phyloP scores from a whole-genome alignment of 2,113 vertebrate species.

The Tor tambroides region DNA sequence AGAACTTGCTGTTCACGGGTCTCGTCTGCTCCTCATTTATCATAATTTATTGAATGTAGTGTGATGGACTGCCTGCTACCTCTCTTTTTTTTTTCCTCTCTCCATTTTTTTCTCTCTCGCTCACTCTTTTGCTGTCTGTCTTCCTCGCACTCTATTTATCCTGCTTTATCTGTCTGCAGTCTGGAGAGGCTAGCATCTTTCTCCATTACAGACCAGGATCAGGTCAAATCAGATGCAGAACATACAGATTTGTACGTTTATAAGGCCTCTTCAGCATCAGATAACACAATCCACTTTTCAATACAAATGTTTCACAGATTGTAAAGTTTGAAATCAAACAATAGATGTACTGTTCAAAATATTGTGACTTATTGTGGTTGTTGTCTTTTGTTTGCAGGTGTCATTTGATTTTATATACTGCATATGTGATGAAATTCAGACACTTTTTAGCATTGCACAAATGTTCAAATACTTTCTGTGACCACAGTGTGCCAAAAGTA shows the following conservation, averaged over 20 bases:
- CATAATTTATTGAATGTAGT: constrained; percentile 31
- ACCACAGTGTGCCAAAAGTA: background rate
- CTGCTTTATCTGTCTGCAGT: constrained; percentile 44
- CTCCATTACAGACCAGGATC: background rate
- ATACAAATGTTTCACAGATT: background rate
- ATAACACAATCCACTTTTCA: background rate
- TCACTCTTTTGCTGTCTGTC: constrained; percentile 14
- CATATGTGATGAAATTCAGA: background rate
- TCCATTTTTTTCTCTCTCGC: background rate
- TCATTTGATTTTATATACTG: background rate
- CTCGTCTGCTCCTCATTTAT: constrained; percentile 43
- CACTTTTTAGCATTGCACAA: background rate
- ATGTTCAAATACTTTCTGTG: background rate
- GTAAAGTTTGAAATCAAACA: background rate
- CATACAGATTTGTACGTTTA: background rate
- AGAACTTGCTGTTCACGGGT: constrained; percentile 17
- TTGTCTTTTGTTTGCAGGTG: background rate
- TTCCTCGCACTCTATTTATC: constrained; percentile 27
- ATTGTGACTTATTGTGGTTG: background rate
- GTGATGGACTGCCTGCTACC: constrained; percentile 30
- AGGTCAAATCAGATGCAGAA: background rate
- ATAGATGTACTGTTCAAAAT: background rate
- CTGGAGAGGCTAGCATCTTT: background rate
- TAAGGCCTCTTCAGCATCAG: background rate
- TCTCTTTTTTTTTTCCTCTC: constrained; percentile 5